Base-by-base conservation (phyloP, 1,140 invertebrate species). In the Hylaeus volcanicus region DNA sequence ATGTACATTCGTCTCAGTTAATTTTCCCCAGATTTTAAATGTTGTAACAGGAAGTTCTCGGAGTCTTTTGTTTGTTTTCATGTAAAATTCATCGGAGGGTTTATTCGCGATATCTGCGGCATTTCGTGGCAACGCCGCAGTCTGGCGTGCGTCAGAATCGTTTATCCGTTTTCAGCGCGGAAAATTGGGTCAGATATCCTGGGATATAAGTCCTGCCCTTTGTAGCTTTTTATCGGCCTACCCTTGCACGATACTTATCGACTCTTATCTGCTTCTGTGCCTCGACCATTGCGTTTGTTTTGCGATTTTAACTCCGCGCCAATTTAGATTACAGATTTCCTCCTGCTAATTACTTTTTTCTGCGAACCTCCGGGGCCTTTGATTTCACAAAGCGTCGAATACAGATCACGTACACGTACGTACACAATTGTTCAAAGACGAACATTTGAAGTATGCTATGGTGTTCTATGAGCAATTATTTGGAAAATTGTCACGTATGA, bases 111-210 rank as follows among this genome's bases (percentile, higher is more conserved):
- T 56, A 76, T 58, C 56, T 41, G 1, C 11, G 53, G 60, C 75
- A 76, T 76, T 76, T 83, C 53, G 72, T 63, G 12, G 76, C 41
- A 68, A 68, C 66, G n/a, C 61, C n/a, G 48, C 61, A 73, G 71
- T 61, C 39, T 78, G 58, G 68, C 76, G 68, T 78, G 76, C 68
- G 58, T 63, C 69, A 26, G 58, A 45, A 72, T 72, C 76, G 68
- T 78, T 78, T 72, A 78, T 56, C 68, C 68, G n/a, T 63, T 72
- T 70, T 56, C 55, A 78, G 45, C 3, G 12, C n/a, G n/a, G 26
- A n/a, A 37, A 71, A 70, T 77, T 77, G 12, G 75, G 75, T 77
- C 60, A 77, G 75, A 53, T 61, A 71, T 71, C 37, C 74, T 37
- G 56, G 75, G 37, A 78, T 37, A 72, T 45, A 71, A 77, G 75